Evolutionary conservation across 2,888 invertebrate genomes (phyloP).

Genomic region (Junonia oenone): DNA sequence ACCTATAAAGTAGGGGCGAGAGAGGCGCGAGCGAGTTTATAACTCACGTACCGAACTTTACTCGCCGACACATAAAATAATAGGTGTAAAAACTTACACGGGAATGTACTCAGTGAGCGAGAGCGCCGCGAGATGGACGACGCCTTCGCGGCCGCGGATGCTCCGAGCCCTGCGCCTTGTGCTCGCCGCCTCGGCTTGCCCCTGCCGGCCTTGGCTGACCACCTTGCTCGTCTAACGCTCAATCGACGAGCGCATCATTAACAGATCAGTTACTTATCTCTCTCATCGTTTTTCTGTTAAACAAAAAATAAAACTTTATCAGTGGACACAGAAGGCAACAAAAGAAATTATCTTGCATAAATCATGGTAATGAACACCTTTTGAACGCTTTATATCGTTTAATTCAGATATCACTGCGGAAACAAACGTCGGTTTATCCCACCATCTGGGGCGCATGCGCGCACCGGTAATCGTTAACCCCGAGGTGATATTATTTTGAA

Average conservation of each 20-base stretch:
- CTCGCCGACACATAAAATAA: conserved; percentile 80
- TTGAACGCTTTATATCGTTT: conserved; percentile 75
- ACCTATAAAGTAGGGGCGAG: conserved; percentile 80
- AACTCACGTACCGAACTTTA: conserved; percentile 81
- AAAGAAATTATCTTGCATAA: conserved; percentile 72
- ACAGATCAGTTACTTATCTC: conserved; percentile 24
- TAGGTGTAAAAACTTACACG: conserved; percentile 81
- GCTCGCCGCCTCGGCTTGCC: conserved; percentile 33
- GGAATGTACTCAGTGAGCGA: conserved; percentile 78
- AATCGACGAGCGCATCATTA: not conserved
- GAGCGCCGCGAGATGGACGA: conserved; percentile 72
- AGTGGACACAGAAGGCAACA: conserved; percentile 36
- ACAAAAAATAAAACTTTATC: conserved; percentile 17
- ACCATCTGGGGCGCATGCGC: conserved; percentile 76
- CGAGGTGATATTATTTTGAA: conserved; percentile 79
- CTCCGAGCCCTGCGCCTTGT: conserved; percentile 25
- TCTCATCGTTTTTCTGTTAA: not conserved
- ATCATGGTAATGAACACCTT: conserved; percentile 79
- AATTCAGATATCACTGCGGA: conserved; percentile 80
- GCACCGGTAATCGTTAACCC: conserved; percentile 79
- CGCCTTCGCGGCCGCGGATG: conserved; percentile 34
- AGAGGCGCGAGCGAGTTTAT: conserved; percentile 79
- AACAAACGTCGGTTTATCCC: conserved; percentile 78
- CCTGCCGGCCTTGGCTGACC: conserved; percentile 30
- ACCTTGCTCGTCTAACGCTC: conserved; percentile 1